Evolutionary conservation across 2,797 vertebrate species (phyloP).

Genomic region (Micromesistius poutassou): DNA sequence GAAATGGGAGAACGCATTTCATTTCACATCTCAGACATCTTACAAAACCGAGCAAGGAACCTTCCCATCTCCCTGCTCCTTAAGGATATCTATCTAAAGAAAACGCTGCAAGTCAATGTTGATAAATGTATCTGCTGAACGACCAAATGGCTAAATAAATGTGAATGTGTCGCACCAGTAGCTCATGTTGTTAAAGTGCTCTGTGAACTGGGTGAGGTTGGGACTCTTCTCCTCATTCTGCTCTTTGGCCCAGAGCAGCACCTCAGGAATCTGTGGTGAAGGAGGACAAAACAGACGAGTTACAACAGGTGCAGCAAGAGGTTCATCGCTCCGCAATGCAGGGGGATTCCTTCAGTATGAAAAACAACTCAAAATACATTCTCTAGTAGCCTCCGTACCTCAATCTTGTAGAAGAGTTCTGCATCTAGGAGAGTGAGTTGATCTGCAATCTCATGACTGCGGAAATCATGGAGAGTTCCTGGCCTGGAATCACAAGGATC

Average conservation of each 20-base stretch:
- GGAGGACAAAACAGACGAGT: neutral
- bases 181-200: conserved; percentile 99
- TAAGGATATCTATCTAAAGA: neutral
- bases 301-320: neutral
- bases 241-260: conserved; percentile 97
- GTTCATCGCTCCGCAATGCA: neutral
- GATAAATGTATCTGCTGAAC: neutral
- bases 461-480: conserved; percentile 95
- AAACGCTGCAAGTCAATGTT: neutral
- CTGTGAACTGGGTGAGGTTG: conserved; percentile 97
- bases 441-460: conserved; percentile 96
- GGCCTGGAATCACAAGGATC: conserved; percentile 73
- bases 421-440: conserved; percentile 96
- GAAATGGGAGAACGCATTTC: neutral
- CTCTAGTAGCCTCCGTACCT: conserved; percentile 66
- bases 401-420: conserved; percentile 97
- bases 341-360: neutral
- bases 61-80: neutral
- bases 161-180: conserved; percentile 82
- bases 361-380: neutral
- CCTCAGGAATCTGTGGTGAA: conserved; percentile 89
- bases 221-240: conserved; percentile 99
- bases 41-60: neutral
- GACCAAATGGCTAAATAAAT: neutral
- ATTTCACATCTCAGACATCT: neutral